Evolutionary conservation across 2,113 vertebrate species (phyloP).

Genomic region (Limanda limanda): DNA sequence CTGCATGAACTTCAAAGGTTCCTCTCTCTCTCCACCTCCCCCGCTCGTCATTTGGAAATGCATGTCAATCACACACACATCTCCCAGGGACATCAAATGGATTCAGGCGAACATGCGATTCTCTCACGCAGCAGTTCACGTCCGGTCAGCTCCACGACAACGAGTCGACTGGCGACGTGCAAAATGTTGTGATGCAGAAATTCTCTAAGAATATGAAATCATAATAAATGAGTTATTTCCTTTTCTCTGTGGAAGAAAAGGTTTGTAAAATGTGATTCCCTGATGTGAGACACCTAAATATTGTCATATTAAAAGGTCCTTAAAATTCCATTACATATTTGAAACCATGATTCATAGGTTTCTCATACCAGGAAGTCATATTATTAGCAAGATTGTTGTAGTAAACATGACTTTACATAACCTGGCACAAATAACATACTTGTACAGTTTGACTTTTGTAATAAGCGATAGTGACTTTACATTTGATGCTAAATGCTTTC

Average conservation of each 20-base stretch:
- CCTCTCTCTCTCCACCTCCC: conserved; percentile 62
- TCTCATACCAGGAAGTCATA: no score
- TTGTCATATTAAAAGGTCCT: no score
- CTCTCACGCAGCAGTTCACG: conserved; percentile 38
- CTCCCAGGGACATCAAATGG: conserved; percentile 68
- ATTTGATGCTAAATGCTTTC: no score
- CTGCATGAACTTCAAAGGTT: conserved; percentile 85
- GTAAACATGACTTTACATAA: no score
- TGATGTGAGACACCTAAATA: no score
- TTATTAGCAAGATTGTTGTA: no score
- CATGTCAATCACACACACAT: conserved; percentile 79
- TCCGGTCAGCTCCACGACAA: conserved; percentile 45
- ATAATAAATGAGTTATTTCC: neutral
- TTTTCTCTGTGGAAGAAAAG: neutral
- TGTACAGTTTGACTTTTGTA: no score
- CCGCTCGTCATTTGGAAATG: conserved; percentile 80
- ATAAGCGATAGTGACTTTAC: no score
- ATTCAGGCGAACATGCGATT: conserved; percentile 54
- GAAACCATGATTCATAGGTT: neutral
- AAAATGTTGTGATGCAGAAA: neutral
- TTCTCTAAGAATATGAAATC: neutral
- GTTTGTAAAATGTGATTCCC: neutral
- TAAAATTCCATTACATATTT: neutral
- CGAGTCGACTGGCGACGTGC: neutral
- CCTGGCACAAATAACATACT: no score